Evolutionary conservation across 2,113 vertebrate species (phyloP), one percentile per base, ranked within the genome.

Genomic region (Dipodomys spectabilis): DNA sequence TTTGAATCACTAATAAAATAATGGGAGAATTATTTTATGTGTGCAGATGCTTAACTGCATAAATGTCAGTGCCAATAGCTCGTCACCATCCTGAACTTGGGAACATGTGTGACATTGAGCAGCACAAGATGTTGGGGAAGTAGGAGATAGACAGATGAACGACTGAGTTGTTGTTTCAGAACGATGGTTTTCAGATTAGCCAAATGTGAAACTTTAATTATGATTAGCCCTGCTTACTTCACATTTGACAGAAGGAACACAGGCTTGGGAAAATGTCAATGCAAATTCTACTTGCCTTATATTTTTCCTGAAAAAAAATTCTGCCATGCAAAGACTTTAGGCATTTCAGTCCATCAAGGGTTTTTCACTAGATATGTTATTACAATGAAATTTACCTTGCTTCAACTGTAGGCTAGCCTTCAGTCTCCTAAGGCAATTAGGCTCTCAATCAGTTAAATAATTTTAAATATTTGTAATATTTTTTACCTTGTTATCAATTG

Each of bases 1-100:
- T 67, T 90, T 95, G 94, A 93, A 95, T 97, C 87, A 95, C 88
- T 95, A 83, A 96, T 94, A 92, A 97, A 91, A 96, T 94, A 84
- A 95, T 92, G 94, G 82, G 80, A 94, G 82, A 87, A 93, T 94
- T 97, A 93, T 95, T 96, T 95, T 82, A 84, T 96, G 78, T 97
- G 91, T 95, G 91, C 93, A 95, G 92, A 96, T 91, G 79, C 95
- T 96, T 95, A 96, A 57, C 93, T 92, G 94, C 86, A 86, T 90
- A 93, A 94, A 94, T 65, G 82, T 87, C 87, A 93, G 81, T 87
- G 82, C 45, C 73, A 90, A 45, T 35, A 90, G 28, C 49, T n/a
- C 92, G 68, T 88, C 74, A 80, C 62, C 71, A 90, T 82, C 77
- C 78, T 92, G 82, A 39, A 71, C 67, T 91, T 60, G n/a, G n/a